Conservation (phyloP, 1,140 invertebrate genomes). For the Apocrypta bakeri region DNA sequence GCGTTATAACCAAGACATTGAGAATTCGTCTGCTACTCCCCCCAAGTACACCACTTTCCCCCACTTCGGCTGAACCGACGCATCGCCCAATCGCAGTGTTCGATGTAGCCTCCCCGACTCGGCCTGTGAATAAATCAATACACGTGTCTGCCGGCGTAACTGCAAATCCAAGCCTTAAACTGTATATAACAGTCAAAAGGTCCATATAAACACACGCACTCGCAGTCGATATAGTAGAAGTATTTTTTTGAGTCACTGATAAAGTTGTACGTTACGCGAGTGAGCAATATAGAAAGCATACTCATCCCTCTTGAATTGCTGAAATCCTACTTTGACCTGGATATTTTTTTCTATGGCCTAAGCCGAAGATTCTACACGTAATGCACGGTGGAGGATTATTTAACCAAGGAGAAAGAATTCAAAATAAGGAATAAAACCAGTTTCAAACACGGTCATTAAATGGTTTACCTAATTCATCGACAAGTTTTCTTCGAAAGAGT, state of each 20-base stretch:
- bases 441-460: neutral
- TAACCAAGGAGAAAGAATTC: neutral
- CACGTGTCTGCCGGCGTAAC: slow-evolving; percentile 71
- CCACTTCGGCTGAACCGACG: slow-evolving; percentile 51
- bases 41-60: slow-evolving; percentile 4
- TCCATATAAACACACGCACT: neutral
- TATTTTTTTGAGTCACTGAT: too few species aligned
- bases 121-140: slow-evolving; percentile 73
- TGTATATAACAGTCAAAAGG: slow-evolving; percentile 45
- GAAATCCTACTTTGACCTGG: neutral
- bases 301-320: neutral
- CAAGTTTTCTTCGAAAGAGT: neutral
- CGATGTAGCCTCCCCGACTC: slow-evolving; percentile 50
- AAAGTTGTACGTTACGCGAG: too few species aligned
- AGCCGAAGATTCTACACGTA: neutral
- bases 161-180: slow-evolving; percentile 65
- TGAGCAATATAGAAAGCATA: too few species aligned
- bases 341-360: neutral
- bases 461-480: neutral
- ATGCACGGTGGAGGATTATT: too few species aligned
- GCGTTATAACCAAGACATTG: neutral
- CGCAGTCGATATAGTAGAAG: too few species aligned
- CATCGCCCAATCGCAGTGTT: slow-evolving; percentile 39
- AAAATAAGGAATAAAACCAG: neutral
- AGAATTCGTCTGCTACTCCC: neutral